Conservation (phyloP, 2,113 vertebrate genomes). For the Poicephalus meyeri region DNA sequence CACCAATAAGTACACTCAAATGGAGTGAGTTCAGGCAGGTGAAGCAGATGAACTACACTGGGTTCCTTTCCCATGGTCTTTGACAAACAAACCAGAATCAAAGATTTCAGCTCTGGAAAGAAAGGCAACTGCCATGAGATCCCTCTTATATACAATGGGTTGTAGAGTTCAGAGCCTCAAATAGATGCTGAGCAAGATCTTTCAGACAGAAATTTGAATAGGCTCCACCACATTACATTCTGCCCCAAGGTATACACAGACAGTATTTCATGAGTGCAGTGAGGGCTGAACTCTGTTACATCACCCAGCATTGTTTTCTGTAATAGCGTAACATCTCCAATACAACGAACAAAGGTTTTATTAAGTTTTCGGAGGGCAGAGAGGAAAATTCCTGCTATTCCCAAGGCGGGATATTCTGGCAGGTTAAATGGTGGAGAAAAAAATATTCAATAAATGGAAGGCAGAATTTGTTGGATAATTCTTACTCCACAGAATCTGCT, state of each 20-base stretch:
- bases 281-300: neutral
- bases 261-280: neutral
- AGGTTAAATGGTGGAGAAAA: neutral
- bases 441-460: neutral
- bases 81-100: neutral
- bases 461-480: neutral
- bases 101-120: neutral
- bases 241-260: neutral
- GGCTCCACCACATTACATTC: neutral
- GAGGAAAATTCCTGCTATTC: neutral
- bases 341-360: neutral
- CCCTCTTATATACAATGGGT: neutral
- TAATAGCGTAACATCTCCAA: neutral
- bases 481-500: neutral
- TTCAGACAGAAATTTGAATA: neutral
- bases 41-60: neutral
- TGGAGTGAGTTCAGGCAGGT: neutral
- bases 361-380: neutral
- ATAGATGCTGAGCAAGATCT: neutral
- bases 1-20: neutral
- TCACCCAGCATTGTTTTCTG: neutral
- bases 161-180: neutral
- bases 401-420: neutral
- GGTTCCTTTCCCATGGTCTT: neutral
- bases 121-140: neutral